phyloP scores from a whole-genome alignment of 1,140 invertebrate species.

The Phocides pigmalion region DNA sequence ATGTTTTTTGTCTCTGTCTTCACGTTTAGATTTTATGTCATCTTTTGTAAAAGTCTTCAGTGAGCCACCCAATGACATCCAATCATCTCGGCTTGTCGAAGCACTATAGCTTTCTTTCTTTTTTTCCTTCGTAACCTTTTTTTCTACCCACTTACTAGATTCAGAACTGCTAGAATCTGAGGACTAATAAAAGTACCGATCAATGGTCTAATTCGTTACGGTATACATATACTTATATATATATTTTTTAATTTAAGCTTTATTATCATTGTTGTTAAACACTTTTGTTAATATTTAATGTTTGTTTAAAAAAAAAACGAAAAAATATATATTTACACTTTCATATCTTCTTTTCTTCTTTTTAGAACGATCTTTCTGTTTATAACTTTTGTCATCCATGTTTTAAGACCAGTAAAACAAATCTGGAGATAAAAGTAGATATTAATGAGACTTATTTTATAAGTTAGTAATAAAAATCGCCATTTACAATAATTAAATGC shows the following conservation, averaged over 20 bases:
- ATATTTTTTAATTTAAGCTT: too few relatives aligned
- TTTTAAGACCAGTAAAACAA: slow-evolving; percentile 3
- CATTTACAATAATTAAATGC: too few relatives aligned
- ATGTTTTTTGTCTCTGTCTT: slow-evolving; percentile 81
- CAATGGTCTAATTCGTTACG: too few relatives aligned
- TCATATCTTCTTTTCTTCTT: slow-evolving; percentile 39
- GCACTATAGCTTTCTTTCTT: slow-evolving; percentile 47
- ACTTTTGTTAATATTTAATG: too few relatives aligned
- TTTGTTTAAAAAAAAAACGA: too few relatives aligned
- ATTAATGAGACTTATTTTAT: too few relatives aligned
- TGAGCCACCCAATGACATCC: slow-evolving; percentile 84
- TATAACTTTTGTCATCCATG: slow-evolving; percentile 43
- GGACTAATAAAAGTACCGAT: slow-evolving; percentile 59
- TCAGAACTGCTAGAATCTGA: slow-evolving; percentile 57
- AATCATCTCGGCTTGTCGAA: slow-evolving; percentile 76
- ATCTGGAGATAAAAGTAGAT: background rate
- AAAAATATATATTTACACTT: slow-evolving; percentile 39
- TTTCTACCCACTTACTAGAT: slow-evolving; percentile 85
- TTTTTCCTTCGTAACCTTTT: too few relatives aligned
- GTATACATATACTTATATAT: too few relatives aligned
- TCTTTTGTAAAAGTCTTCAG: slow-evolving; percentile 80
- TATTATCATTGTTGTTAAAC: too few relatives aligned
- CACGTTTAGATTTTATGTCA: slow-evolving; percentile 75
- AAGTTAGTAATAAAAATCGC: too few relatives aligned
- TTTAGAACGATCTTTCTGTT: slow-evolving; percentile 32